Percentiles rank a stretch among this genome's conserved stretches.
Evolutionary conservation across 2,113 vertebrate genomes (phyloP).

Genomic region (Pangasianodon gigas): DNA sequence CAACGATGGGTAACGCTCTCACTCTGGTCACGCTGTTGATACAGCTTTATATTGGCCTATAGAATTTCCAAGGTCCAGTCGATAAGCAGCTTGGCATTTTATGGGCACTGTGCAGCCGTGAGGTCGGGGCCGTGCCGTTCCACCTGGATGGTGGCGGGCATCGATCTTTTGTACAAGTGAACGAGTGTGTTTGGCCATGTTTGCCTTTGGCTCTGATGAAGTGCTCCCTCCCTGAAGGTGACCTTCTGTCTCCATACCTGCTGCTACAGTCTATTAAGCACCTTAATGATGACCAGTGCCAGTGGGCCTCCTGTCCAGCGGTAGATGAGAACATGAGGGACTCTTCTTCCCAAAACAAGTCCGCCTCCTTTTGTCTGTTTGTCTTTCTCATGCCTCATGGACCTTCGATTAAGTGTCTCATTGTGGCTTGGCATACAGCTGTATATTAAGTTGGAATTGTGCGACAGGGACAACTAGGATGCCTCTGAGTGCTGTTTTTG

Average conservation of each 20-base stretch:
- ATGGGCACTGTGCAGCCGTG: slow-evolving; percentile 18
- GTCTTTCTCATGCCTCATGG: slow-evolving; percentile 24
- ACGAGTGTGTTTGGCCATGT: slow-evolving; percentile 53
- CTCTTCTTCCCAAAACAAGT: slow-evolving; percentile 17
- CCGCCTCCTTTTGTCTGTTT: slow-evolving; percentile 33
- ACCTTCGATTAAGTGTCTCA: neutral
- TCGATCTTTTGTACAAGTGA: slow-evolving; percentile 59
- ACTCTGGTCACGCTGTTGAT: neutral
- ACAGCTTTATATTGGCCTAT: neutral
- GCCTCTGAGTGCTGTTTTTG: neutral
- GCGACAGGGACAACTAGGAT: neutral
- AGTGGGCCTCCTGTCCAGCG: slow-evolving; percentile 54
- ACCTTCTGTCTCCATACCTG: slow-evolving; percentile 64
- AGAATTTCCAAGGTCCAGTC: slow-evolving; percentile 1
- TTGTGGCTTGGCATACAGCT: neutral
- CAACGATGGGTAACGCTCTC: neutral
- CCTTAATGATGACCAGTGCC: slow-evolving; percentile 72
- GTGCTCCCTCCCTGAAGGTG: slow-evolving; percentile 71
- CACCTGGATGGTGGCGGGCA: slow-evolving; percentile 63
- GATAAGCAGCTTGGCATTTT: slow-evolving; percentile 1
- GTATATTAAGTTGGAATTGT: neutral
- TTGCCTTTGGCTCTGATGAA: slow-evolving; percentile 64
- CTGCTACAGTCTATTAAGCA: slow-evolving; percentile 71
- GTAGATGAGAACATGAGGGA: slow-evolving; percentile 50
- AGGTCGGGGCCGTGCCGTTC: slow-evolving; percentile 60